Conservation (phyloP, 2,888 invertebrate genomes). For the Erebia epiphron region DNA sequence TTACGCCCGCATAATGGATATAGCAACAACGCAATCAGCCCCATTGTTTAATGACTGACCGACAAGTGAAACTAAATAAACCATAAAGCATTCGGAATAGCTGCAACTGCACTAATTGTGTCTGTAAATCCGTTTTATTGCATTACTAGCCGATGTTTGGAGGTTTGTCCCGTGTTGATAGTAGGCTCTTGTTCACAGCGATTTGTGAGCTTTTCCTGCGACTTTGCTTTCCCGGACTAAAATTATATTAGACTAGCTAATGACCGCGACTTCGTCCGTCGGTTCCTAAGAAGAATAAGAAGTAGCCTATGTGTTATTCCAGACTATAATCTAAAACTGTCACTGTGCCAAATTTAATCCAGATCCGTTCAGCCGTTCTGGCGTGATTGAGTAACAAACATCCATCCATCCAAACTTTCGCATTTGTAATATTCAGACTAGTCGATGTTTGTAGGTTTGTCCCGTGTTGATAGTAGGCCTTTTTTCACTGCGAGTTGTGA, state of each 20-base stretch:
- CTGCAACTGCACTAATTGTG: constrained; percentile 67
- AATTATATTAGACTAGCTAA: too few relatives aligned
- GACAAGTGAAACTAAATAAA: constrained; percentile 70
- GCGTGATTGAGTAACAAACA: too few relatives aligned
- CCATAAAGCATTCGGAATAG: constrained; percentile 66
- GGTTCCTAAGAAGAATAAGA: too few relatives aligned
- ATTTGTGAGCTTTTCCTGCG: constrained; percentile 28
- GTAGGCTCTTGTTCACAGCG: constrained; percentile 40
- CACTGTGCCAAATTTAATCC: too few relatives aligned
- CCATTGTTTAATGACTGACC: constrained; percentile 78
- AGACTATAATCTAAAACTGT: too few relatives aligned
- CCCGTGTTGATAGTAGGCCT: neutral
- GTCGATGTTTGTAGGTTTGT: neutral
- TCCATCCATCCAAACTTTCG: too few relatives aligned
- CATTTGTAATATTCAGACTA: too few relatives aligned
- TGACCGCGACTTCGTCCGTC: too few relatives aligned
- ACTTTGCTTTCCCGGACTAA: too few relatives aligned
- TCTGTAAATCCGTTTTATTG: constrained; percentile 32
- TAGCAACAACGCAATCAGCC: constrained; percentile 75
- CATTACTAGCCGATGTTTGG: constrained; percentile 7
- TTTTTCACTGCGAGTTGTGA: constrained; percentile 43
- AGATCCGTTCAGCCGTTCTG: too few relatives aligned
- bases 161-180: neutral
- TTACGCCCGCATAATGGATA: constrained; percentile 79
- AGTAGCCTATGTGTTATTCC: too few relatives aligned